Evolutionary conservation across 1,140 invertebrate species (phyloP), one percentile per base, ranked within the genome.

Genomic region (Ceratosolen solmsi): DNA sequence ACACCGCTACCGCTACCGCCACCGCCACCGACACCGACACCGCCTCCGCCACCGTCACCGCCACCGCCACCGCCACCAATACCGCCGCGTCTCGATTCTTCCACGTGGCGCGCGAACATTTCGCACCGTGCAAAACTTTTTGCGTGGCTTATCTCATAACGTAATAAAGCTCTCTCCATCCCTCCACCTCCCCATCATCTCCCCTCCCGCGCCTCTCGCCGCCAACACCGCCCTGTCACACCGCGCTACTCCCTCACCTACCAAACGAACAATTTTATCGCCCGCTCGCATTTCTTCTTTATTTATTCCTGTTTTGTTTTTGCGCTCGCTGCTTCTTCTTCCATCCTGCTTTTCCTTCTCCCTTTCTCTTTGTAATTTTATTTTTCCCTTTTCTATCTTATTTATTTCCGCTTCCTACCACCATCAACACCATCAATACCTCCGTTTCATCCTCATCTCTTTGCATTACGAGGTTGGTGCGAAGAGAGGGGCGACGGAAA

Each of bases 91-190:
- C 41, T n/a, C 76, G 76, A 78, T 54, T 77, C 58, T 71, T 80
- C 70, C 79, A 80, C 79, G 79, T 80, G 79, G 71, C 79, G 20
- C 56, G 74, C 76, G 41, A 54, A 1, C 74, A 49, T 75, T 56
- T 56, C 65, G 41, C 79, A 56, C 79, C n/a, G 22, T 65, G 76
- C 60, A 56, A 81, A 80, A 81, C 79, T 81, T 81, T 81, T 70
- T 70, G 58, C 79, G 58, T 70, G 71, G 79, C 79, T 81, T 81
- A 81, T 75, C 79, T 75, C 60, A 46, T 22, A 71, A 54, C 65
- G 36, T n/a, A 80, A 68, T 80, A 60, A 73, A 80, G 41, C 17
- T 54, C 20, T 15, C 51, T 60, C 13, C 8, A 5, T 22, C 25
- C 30, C 30, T 3, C 20, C 17, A 15, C 51, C 9, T 54, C 9